Conservation (phyloP, 1,140 invertebrate genomes). For the Lucilia cuprina region DNA sequence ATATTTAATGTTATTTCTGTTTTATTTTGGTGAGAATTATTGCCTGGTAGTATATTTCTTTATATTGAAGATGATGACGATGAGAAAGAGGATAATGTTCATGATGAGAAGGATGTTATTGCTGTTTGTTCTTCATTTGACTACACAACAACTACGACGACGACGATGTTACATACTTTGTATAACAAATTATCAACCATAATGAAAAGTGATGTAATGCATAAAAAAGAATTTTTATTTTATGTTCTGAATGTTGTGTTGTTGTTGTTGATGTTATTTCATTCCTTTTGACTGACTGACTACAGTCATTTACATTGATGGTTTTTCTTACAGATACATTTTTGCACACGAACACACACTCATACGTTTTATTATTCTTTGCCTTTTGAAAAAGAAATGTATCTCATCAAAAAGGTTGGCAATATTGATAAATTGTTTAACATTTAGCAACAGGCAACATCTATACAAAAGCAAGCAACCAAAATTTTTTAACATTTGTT, state of each 20-base stretch:
- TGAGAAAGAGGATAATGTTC: neutral
- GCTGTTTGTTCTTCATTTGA: neutral
- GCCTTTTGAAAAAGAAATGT: neutral
- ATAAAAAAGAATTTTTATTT: slow-evolving; percentile 28
- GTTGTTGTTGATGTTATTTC: neutral
- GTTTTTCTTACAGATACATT: neutral
- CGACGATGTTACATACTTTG: neutral
- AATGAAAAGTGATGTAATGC: slow-evolving; percentile 35
- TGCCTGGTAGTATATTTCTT: neutral
- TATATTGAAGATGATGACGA: neutral
- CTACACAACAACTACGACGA: no score
- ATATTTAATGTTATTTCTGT: no score
- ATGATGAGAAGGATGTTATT: neutral
- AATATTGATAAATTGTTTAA: slow-evolving; percentile 30
- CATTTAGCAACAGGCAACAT: slow-evolving; percentile 28
- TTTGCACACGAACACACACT: neutral
- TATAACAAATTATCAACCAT: slow-evolving; percentile 20
- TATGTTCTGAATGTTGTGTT: neutral
- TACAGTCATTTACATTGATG: slow-evolving; percentile 17
- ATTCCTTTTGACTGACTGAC: neutral
- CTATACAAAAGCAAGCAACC: neutral
- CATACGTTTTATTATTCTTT: neutral
- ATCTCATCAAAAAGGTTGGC: slow-evolving; percentile 13
- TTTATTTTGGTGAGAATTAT: no score
- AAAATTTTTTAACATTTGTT: neutral